Evolutionary conservation across 2,797 vertebrate species (phyloP).

Genomic region (Artibeus lituratus): DNA sequence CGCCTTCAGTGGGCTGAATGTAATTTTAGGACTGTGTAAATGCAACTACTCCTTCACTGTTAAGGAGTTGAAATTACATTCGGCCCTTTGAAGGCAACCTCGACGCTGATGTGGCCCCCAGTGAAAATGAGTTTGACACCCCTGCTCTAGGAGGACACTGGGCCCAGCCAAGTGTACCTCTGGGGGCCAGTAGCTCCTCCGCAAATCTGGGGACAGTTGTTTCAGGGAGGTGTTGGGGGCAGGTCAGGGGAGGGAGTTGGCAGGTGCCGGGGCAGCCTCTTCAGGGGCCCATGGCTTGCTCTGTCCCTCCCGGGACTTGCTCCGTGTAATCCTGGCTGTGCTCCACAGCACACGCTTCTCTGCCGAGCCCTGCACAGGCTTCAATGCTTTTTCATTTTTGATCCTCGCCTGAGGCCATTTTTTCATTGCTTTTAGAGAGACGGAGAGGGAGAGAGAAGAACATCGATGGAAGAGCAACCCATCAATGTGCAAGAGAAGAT

Average conservation of each 20-base stretch:
- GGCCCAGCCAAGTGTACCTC: not conserved
- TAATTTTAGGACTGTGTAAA: no score
- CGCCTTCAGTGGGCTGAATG: no score
- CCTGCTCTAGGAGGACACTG: not conserved
- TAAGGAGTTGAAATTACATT: no score
- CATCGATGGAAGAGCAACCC: not conserved
- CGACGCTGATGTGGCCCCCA: no score
- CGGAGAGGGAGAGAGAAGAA: not conserved
- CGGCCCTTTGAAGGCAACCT: no score
- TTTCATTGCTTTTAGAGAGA: not conserved
- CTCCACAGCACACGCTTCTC: not conserved
- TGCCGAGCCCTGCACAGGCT: not conserved
- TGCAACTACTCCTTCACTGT: no score
- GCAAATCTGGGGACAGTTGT: not conserved
- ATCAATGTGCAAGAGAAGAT: not conserved
- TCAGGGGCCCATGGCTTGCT: not conserved
- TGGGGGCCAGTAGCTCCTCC: not conserved
- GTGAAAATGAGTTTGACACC: no score
- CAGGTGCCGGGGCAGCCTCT: not conserved
- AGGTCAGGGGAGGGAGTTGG: not conserved
- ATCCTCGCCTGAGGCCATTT: not conserved
- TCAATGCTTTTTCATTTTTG: not conserved
- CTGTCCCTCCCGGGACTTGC: not conserved
- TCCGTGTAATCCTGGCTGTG: not conserved
- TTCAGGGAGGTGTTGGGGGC: not conserved